These are phyloP conservation scores for Liolophura sinensis DNA, from an alignment of 1,140 invertebrate species.

Conservation along the genomic window DNA sequence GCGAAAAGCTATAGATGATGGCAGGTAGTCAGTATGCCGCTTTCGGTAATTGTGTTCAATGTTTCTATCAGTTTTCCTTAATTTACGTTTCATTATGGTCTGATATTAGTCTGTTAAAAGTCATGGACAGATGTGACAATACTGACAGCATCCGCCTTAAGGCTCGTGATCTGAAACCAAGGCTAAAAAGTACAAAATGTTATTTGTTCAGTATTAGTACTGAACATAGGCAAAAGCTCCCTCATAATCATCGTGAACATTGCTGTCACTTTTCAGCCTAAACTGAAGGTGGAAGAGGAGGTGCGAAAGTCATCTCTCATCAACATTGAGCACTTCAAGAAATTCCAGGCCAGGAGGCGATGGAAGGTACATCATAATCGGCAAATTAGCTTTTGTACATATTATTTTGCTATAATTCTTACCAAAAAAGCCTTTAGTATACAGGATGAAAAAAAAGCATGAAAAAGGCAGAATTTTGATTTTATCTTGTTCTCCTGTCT, in stretches of 20 bases:
- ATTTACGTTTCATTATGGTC: too few species aligned
- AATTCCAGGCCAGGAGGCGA: slow-evolving; percentile 60
- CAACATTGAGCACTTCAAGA: slow-evolving; percentile 62
- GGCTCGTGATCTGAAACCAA: not conserved
- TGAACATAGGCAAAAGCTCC: not conserved
- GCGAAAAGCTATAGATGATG: too few species aligned
- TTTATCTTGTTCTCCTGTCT: too few species aligned
- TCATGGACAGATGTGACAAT: too few species aligned
- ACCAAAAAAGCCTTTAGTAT: not conserved
- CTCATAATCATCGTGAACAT: too few species aligned
- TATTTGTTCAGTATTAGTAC: not conserved
- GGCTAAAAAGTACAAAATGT: not conserved
- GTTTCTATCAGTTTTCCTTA: not conserved
- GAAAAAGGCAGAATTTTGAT: too few species aligned
- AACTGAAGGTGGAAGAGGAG: slow-evolving; percentile 44
- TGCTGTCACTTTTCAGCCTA: slow-evolving; percentile 36
- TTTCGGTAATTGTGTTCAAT: not conserved
- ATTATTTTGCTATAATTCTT: not conserved
- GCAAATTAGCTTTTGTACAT: not conserved
- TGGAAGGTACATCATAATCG: slow-evolving; percentile 58
- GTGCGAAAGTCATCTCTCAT: slow-evolving; percentile 53
- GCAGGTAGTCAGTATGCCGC: not conserved
- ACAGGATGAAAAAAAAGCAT: too few species aligned
- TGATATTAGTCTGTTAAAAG: too few species aligned
- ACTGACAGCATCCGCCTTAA: not conserved